Evolutionary conservation across 2,113 vertebrate genomes (phyloP).

Genomic region (Oreochromis niloticus): DNA sequence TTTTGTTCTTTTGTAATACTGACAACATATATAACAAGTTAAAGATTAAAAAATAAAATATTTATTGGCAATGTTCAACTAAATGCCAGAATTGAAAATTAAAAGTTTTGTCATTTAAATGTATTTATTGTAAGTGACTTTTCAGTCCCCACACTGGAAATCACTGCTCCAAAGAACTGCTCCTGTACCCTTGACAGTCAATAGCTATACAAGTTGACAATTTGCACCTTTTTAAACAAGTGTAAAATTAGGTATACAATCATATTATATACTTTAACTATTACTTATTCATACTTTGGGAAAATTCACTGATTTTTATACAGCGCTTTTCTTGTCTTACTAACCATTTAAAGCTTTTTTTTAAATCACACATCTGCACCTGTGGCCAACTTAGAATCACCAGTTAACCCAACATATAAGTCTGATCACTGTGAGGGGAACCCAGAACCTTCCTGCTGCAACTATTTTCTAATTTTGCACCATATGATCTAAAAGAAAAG

Average conservation of each 20-base stretch:
- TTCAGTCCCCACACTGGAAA: neutral
- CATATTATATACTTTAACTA: neutral
- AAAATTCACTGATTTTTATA: neutral
- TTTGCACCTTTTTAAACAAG: neutral
- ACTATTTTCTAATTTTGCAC: no score
- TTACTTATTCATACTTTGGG: neutral
- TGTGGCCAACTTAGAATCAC: neutral
- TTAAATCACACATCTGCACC: neutral
- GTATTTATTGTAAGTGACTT: neutral
- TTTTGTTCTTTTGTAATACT: neutral
- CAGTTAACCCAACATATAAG: neutral
- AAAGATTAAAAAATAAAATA: rapidly evolving
- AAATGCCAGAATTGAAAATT: neutral
- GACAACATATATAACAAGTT: neutral
- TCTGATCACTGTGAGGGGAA: neutral
- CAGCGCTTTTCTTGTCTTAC: neutral
- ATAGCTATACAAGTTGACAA: neutral
- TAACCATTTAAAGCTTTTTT: neutral
- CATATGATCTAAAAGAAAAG: no score
- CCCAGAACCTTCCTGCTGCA: no score
- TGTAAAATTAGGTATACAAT: neutral
- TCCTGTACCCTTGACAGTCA: neutral
- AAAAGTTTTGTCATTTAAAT: neutral
- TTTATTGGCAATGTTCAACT: neutral
- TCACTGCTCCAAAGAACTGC: neutral